Conservation (phyloP, 2,797 vertebrate species). For the Clarias laeviceps region DNA sequence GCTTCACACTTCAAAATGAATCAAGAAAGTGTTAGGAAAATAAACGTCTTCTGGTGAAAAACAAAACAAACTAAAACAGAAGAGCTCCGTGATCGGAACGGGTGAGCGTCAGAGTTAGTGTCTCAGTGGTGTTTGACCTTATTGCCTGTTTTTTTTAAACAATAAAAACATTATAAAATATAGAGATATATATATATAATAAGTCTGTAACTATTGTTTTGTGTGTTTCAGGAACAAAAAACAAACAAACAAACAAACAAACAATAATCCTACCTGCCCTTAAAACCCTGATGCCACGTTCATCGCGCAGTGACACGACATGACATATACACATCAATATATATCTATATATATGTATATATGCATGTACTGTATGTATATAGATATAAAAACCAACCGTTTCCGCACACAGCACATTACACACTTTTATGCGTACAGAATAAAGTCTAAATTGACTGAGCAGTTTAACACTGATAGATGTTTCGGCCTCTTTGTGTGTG, state of each 20-base stretch:
- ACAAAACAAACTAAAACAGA: slow-evolving; percentile 25
- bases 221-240: slow-evolving; percentile 29
- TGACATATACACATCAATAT: not conserved
- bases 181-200: too few species aligned
- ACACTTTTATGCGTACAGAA: slow-evolving; percentile 57
- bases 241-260: not conserved
- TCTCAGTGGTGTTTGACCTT: slow-evolving; percentile 47
- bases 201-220: not conserved
- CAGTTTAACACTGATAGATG: slow-evolving; percentile 68
- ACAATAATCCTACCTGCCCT: slow-evolving; percentile 28
- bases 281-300: slow-evolving; percentile 50
- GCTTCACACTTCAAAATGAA: slow-evolving; percentile 16
- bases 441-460: slow-evolving; percentile 64
- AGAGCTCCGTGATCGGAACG: slow-evolving; percentile 34
- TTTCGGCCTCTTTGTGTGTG: slow-evolving; percentile 42
- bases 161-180: too few species aligned
- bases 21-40: slow-evolving; percentile 42
- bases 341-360: not conserved
- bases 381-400: slow-evolving; percentile 5
- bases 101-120: slow-evolving; percentile 33
- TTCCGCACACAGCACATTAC: slow-evolving; percentile 44
- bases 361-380: not conserved
- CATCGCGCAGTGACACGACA: slow-evolving; percentile 53
- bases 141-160: slow-evolving; percentile 39
- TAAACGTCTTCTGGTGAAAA: slow-evolving; percentile 47